These are phyloP conservation scores for Corvus moneduloides DNA, from an alignment of 2,113 vertebrate species.

Conservation along the genomic window DNA sequence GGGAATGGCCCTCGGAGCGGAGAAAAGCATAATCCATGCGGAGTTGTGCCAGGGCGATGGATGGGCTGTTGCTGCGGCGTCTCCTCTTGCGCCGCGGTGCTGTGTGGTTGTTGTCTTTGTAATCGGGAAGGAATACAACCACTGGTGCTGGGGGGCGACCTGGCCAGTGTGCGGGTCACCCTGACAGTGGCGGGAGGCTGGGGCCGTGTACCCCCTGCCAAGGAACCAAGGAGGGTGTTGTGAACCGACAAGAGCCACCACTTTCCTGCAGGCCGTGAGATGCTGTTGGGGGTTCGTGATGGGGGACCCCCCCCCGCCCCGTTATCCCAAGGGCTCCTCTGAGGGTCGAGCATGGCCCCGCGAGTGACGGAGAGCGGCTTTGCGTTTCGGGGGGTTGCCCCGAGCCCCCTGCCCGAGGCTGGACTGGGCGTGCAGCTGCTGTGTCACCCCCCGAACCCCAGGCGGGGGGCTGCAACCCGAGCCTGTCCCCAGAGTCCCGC, in stretches of 20 bases:
- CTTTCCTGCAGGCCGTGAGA: fast-evolving
- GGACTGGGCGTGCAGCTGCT: constrained; percentile 3
- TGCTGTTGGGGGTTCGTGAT: fast-evolving
- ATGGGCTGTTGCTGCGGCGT: background rate
- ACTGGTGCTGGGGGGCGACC: background rate
- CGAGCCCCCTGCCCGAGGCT: fast-evolving
- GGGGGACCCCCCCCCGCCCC: fast-evolving
- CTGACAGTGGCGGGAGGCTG: fast-evolving
- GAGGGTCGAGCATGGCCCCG: fast-evolving
- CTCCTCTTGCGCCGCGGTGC: fast-evolving
- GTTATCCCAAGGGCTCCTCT: no score
- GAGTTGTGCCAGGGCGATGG: background rate
- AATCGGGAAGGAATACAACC: background rate
- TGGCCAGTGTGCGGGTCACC: fast-evolving
- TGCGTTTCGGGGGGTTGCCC: fast-evolving
- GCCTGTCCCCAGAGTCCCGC: background rate
- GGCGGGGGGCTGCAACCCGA: constrained; percentile 14
- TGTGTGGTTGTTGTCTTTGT: background rate
- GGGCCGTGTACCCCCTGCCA: fast-evolving
- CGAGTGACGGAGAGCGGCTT: fast-evolving
- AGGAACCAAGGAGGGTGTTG: fast-evolving
- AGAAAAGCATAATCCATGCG: fast-evolving
- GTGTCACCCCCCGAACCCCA: background rate
- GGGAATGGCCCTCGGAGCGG: fast-evolving
- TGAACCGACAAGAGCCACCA: fast-evolving